Percentiles rank a stretch among this genome's conserved stretches.
phyloP scores from a whole-genome alignment of 2,113 vertebrate genomes.

The Carassius gibelio region DNA sequence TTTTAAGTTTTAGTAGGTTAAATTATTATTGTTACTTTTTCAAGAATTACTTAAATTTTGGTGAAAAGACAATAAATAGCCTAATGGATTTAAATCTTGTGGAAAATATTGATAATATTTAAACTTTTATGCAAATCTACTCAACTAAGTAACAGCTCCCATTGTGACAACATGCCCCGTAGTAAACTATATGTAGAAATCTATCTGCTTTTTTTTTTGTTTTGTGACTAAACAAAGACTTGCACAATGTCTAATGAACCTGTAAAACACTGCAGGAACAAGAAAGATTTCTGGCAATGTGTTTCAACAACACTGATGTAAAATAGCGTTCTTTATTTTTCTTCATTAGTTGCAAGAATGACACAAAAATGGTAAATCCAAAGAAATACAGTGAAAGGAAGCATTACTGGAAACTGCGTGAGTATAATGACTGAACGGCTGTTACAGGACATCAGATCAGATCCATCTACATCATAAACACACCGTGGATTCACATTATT shows the following conservation, averaged over 20 bases:
- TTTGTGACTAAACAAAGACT: too few species aligned
- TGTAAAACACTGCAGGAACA: neutral
- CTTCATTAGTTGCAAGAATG: slow-evolving; percentile 78
- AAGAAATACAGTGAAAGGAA: slow-evolving; percentile 75
- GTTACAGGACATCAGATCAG: slow-evolving; percentile 67
- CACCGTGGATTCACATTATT: too few species aligned
- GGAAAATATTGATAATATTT: neutral
- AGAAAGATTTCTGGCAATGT: neutral
- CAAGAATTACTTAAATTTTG: too few species aligned
- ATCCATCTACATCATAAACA: neutral
- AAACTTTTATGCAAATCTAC: neutral
- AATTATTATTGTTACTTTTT: too few species aligned
- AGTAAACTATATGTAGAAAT: neutral
- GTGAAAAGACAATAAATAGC: neutral
- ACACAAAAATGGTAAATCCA: slow-evolving; percentile 73
- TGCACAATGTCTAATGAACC: neutral
- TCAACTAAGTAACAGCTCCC: neutral
- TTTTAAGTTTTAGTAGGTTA: too few species aligned
- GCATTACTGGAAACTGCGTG: slow-evolving; percentile 71
- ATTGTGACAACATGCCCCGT: neutral
- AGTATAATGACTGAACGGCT: slow-evolving; percentile 68
- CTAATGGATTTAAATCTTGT: neutral
- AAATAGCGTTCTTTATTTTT: slow-evolving; percentile 77
- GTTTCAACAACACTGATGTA: slow-evolving; percentile 47
- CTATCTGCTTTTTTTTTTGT: too few species aligned